Percentiles rank a stretch among this genome's conserved stretches.
These are phyloP conservation scores for Drosophila kanapiae DNA, from an alignment of 1,140 invertebrate species.

Conservation along the genomic window DNA sequence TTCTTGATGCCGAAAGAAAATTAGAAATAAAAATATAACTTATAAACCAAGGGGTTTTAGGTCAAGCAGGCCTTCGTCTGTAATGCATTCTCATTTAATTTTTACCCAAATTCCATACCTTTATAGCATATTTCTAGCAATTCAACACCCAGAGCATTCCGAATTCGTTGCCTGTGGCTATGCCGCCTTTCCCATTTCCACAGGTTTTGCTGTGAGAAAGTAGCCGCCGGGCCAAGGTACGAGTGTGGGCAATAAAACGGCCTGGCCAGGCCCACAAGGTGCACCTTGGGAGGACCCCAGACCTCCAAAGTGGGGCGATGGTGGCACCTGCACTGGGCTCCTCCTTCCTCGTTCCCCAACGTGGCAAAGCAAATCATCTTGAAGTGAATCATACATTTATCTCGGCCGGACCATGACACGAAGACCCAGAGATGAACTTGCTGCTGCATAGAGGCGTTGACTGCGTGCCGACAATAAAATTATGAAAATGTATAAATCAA, in stretches of 20 bases:
- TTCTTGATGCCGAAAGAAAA: background rate
- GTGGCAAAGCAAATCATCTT: constrained; percentile 67
- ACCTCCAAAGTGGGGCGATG: constrained; percentile 31
- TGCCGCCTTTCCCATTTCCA: background rate
- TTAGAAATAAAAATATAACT: background rate
- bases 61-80: background rate
- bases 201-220: constrained; percentile 59
- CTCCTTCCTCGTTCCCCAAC: constrained; percentile 1
- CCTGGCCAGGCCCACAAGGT: constrained; percentile 25
- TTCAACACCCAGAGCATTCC: constrained; percentile 16
- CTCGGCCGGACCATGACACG: constrained; percentile 40
- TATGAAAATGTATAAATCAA: constrained; percentile 78
- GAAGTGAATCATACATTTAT: constrained; percentile 79
- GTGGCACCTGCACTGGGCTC: constrained; percentile 51
- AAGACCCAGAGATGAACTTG: constrained; percentile 40
- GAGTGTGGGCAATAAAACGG: constrained; percentile 50
- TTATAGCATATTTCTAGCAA: background rate
- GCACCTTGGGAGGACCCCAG: constrained; percentile 23
- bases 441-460: constrained; percentile 69
- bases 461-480: constrained; percentile 70
- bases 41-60: background rate
- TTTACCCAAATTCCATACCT: background rate
- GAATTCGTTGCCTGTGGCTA: constrained; percentile 1
- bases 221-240: constrained; percentile 29
- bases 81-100: background rate